Conservation (phyloP, 2,113 vertebrate genomes). For the Athene noctua region DNA sequence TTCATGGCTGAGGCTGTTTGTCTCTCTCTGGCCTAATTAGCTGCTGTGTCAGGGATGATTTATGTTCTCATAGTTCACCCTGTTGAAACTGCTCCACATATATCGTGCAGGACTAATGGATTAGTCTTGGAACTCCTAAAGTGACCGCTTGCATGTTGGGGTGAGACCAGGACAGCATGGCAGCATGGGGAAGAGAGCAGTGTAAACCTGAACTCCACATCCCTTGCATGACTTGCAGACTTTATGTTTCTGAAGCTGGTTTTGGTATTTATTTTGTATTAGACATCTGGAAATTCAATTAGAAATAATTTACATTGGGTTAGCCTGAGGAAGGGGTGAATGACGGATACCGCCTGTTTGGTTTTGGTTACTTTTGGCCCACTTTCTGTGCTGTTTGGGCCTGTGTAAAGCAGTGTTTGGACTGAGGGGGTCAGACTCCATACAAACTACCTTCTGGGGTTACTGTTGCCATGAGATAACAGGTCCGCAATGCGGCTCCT, state of each 20-base stretch:
- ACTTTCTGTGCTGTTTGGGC: not conserved
- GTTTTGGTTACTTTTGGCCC: not conserved
- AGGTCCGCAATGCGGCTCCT: not conserved
- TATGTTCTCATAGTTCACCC: not conserved
- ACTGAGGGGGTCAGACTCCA: not conserved
- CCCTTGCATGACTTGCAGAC: not conserved
- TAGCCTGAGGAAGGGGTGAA: not conserved
- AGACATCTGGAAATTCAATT: not conserved
- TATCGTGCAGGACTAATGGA: not conserved
- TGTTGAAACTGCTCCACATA: not conserved
- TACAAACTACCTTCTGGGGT: not conserved
- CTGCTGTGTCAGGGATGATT: not conserved
- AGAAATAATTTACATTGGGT: not conserved
- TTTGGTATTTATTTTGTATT: not conserved
- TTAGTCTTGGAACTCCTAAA: not conserved
- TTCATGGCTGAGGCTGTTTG: not conserved
- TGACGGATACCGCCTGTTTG: not conserved
- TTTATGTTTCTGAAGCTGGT: not conserved
- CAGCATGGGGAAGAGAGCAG: not conserved
- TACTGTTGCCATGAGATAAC: not conserved
- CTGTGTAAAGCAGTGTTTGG: not conserved
- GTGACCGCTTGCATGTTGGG: fast-evolving
- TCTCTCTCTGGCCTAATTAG: not conserved
- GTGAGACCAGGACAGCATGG: not conserved
- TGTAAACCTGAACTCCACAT: not conserved